phyloP scores from a whole-genome alignment of 1,140 invertebrate species.

The Drosophila pectinifera region DNA sequence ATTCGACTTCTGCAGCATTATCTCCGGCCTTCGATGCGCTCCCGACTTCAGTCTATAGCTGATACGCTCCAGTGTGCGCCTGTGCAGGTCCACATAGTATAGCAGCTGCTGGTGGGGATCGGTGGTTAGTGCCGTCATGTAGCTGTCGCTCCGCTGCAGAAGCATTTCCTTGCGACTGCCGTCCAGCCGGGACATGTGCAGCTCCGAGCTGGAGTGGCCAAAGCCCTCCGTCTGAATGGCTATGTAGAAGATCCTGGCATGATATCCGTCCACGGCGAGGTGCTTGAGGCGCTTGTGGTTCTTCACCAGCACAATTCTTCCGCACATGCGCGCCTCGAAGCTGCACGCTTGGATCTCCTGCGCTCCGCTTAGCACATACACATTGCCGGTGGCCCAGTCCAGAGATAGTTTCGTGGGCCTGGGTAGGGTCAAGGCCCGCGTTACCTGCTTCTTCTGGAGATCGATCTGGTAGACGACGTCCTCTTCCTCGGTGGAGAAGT shows the following conservation, averaged over 20 bases:
- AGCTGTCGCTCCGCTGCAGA: slow-evolving; percentile 78
- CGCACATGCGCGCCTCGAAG: slow-evolving; percentile 86
- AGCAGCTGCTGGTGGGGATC: slow-evolving; percentile 88
- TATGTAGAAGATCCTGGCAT: slow-evolving; percentile 87
- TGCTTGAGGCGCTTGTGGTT: slow-evolving; percentile 85
- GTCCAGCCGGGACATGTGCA: slow-evolving; percentile 88
- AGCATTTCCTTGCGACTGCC: slow-evolving; percentile 86
- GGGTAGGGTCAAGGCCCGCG: slow-evolving; percentile 86
- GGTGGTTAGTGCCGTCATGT: slow-evolving; percentile 88
- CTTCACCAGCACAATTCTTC: slow-evolving; percentile 86
- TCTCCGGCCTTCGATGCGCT: slow-evolving; percentile 83
- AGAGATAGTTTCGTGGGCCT: slow-evolving; percentile 89
- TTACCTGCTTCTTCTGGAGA: slow-evolving; percentile 56
- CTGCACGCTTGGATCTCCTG: slow-evolving; percentile 87
- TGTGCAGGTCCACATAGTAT: slow-evolving; percentile 89
- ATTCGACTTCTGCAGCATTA: slow-evolving; percentile 85
- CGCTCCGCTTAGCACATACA: slow-evolving; percentile 90
- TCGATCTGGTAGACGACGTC: slow-evolving; percentile 73
- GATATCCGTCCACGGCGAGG: slow-evolving; percentile 86
- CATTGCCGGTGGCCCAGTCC: slow-evolving; percentile 91
- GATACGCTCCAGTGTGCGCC: slow-evolving; percentile 87
- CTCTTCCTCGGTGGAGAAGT: slow-evolving; percentile 84
- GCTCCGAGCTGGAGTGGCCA: slow-evolving; percentile 84
- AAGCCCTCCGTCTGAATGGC: slow-evolving; percentile 82
- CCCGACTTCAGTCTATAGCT: slow-evolving; percentile 86